Conservation (phyloP, 2,113 vertebrate genomes). For the Tamias sibiricus region DNA sequence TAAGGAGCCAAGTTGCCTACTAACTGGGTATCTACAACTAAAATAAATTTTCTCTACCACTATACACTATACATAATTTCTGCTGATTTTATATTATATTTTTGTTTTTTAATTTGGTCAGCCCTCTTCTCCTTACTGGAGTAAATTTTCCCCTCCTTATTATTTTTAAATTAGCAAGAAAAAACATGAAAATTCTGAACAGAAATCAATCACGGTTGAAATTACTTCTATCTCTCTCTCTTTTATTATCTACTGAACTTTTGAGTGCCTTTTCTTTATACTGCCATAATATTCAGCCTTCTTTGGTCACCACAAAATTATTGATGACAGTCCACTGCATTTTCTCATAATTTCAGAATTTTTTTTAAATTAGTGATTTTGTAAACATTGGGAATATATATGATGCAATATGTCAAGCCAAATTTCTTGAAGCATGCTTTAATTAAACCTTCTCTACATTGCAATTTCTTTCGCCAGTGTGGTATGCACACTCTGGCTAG, state of each 20-base stretch:
- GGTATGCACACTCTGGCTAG: background rate
- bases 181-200: background rate
- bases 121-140: background rate
- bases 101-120: background rate
- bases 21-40: background rate
- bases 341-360: background rate
- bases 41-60: background rate
- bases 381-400: background rate
- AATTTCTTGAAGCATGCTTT: background rate
- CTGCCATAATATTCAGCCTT: background rate
- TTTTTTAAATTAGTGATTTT: background rate
- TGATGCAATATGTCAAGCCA: background rate
- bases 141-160: background rate
- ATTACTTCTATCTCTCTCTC: background rate
- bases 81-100: background rate
- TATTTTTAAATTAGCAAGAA: background rate
- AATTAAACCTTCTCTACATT: background rate
- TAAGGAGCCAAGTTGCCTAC: background rate
- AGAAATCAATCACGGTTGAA: background rate
- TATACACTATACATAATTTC: background rate
- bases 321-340: background rate
- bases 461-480: background rate
- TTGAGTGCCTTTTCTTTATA: background rate
- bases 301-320: background rate
- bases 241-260: background rate